Evolutionary conservation across 2,888 invertebrate species (phyloP).

Genomic region (Aspidiotus rigidus): DNA sequence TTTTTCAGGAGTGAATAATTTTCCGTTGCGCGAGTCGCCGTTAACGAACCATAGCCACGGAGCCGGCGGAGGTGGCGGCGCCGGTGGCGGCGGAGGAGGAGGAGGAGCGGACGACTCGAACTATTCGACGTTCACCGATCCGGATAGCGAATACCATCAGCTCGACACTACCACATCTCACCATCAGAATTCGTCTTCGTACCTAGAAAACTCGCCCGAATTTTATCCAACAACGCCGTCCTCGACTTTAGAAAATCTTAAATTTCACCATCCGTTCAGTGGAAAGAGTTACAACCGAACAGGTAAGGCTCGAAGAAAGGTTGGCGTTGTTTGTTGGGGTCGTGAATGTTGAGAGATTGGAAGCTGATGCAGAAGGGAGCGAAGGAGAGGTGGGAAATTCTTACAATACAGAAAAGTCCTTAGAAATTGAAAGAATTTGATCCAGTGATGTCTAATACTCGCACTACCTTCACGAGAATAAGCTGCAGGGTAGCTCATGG

Average conservation of each 20-base stretch:
- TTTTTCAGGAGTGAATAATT: conserved; percentile 15
- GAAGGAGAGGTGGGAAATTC: too few species aligned
- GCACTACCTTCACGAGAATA: too few species aligned
- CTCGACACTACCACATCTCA: conserved; percentile 47
- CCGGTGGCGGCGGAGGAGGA: conserved; percentile 39
- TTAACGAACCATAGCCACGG: conserved; percentile 37
- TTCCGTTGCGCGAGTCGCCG: conserved; percentile 24
- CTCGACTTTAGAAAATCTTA: conserved; percentile 51
- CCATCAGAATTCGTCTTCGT: conserved; percentile 45
- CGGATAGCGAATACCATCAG: conserved; percentile 50
- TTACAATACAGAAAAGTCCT: too few species aligned
- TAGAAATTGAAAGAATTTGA: too few species aligned
- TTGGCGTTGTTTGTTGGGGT: too few species aligned
- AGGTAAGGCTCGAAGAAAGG: neutral
- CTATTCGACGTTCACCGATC: conserved; percentile 42
- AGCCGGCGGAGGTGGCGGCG: conserved; percentile 38
- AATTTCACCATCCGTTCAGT: conserved; percentile 55
- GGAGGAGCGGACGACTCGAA: conserved; percentile 31
- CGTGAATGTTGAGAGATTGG: too few species aligned
- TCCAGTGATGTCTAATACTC: too few species aligned
- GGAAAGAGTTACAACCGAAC: conserved; percentile 29
- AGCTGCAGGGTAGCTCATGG: too few species aligned
- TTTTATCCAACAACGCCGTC: conserved; percentile 55
- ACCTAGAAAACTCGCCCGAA: conserved; percentile 61
- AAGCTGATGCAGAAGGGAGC: too few species aligned